Conservation (phyloP, 1,140 invertebrate genomes). For the Notospermus geniculatus region DNA sequence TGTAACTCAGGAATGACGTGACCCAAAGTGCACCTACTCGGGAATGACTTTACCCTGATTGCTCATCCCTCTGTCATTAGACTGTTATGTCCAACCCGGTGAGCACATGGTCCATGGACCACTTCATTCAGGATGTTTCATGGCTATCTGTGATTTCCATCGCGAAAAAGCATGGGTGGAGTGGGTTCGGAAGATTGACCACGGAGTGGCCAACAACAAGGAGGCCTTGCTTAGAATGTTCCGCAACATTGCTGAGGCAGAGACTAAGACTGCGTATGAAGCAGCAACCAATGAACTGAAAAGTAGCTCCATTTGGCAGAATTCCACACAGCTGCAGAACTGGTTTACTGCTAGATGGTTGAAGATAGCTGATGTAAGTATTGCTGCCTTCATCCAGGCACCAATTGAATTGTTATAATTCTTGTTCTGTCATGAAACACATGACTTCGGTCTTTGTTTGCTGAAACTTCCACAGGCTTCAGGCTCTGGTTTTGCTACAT, state of each 20-base stretch:
- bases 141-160: conserved; percentile 20
- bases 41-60: too few species aligned
- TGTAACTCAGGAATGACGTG: too few species aligned
- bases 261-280: conserved; percentile 6
- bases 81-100: too few species aligned
- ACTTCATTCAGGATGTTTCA: conserved; percentile 11
- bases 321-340: background rate
- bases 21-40: too few species aligned
- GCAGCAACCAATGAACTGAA: background rate
- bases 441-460: background rate
- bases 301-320: background rate
- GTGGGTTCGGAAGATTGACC: conserved; percentile 8
- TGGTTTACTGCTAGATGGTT: conserved; percentile 1
- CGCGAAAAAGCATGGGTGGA: conserved; percentile 16
- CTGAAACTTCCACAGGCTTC: background rate
- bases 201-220: conserved; percentile 9
- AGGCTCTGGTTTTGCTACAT: background rate
- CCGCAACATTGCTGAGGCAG: conserved; percentile 13
- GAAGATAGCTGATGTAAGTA: background rate
- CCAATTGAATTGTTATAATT: background rate
- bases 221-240: conserved; percentile 14
- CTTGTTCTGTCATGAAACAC: background rate
- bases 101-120: too few species aligned
- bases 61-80: too few species aligned
- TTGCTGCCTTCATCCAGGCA: too few species aligned